These are phyloP conservation scores for Sakesphorus luctuosus DNA, from an alignment of 2,113 vertebrate species.

Conservation along the genomic window DNA sequence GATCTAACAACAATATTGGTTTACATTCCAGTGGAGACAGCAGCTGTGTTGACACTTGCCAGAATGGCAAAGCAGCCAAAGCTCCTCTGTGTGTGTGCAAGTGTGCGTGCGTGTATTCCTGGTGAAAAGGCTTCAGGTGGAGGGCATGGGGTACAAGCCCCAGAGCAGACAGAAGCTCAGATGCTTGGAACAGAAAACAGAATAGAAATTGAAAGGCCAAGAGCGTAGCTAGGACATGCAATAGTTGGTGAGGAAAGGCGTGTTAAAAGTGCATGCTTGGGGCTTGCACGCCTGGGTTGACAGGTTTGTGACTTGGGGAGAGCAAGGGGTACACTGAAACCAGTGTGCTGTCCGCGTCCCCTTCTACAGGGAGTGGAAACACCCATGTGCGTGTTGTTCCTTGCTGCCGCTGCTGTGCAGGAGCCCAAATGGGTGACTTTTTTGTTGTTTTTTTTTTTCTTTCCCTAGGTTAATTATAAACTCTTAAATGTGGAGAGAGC, in stretches of 20 bases:
- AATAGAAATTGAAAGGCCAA: background rate
- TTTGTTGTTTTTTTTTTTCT: background rate
- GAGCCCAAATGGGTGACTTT: background rate
- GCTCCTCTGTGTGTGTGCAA: background rate
- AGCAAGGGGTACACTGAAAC: background rate
- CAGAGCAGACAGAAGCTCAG: conserved; percentile 1
- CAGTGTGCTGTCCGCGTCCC: fast-evolving
- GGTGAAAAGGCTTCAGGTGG: conserved; percentile 55
- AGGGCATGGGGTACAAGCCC: background rate
- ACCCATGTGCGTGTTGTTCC: fast-evolving
- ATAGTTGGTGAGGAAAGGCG: background rate
- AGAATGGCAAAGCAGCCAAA: conserved; percentile 39
- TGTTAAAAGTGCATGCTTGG: conserved; percentile 5
- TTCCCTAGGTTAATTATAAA: background rate
- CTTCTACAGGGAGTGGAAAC: background rate
- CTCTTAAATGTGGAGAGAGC: conserved; percentile 9
- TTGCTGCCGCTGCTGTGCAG: fast-evolving
- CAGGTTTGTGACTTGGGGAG: background rate
- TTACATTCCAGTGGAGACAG: conserved; percentile 80
- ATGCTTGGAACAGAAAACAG: conserved; percentile 57
- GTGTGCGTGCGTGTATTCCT: background rate
- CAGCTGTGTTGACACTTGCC: conserved; percentile 80
- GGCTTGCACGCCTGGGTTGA: background rate
- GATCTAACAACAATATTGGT: conserved; percentile 77
- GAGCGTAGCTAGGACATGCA: background rate